Evolutionary conservation across 2,797 vertebrate species (phyloP), one percentile per base, ranked within the genome.

Genomic region (Sebastes matsubarae): DNA sequence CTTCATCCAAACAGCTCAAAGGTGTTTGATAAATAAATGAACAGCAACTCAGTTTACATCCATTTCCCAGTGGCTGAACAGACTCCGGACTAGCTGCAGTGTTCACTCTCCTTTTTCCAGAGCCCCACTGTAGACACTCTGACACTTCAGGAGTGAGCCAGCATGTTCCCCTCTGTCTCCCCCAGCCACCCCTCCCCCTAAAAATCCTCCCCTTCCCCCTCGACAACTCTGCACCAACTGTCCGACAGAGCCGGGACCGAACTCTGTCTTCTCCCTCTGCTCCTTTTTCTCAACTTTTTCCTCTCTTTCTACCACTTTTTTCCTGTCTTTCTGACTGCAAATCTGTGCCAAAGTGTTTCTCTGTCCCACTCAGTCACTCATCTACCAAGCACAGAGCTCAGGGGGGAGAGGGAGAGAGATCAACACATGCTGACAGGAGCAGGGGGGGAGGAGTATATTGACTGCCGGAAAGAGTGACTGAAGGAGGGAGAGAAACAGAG

Each of bases 101-200:
- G 5, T 78, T 90, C 78, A 27, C 79, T 79, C 75, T 80, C 65
- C 80, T 84, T 86, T 82, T 71, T 80, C 87, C 90, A 87, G 72
- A 93, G 87, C 54, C 72, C 76, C 8, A 42, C 89, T 85, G 84
- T 67, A 92, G 87, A 88, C 89, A 82, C 85, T 82, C 91, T 93
- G 93, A 93, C 92, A 94, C 94, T 92, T 92, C 82, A 92, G 65
- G 77, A 93, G 85, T 84, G 87, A 92, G 92, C 91, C 92, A 93
- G 94, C 94, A 93, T 94, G 94, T 93, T 93, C 91, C 79, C 85
- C 87, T 90, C 85, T 78, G 81, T 87, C 89, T 91, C 75, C 89
- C 89, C 88, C 77, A 50, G 50, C 55, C 66, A 84, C 88, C 92
- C 93, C 84, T 82, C 91, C 93, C 93, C 93, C 91, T 86, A 86